Conservation (phyloP, 2,797 vertebrate genomes). For the Graptemys geographica region DNA sequence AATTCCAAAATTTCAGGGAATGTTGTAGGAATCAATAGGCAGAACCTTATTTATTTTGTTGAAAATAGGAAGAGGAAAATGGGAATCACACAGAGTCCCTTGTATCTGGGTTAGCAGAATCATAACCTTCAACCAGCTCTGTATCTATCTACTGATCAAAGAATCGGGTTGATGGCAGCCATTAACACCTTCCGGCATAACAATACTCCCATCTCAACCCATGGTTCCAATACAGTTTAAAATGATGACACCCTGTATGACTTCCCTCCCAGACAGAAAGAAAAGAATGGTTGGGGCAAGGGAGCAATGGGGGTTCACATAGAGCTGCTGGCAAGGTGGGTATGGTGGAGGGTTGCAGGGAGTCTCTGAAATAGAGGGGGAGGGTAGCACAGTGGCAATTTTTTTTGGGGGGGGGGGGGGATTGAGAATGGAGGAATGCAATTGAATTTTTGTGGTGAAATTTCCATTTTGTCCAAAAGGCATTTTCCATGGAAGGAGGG, state of each 20-base stretch:
- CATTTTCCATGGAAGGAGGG: not conserved
- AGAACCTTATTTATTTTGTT: not conserved
- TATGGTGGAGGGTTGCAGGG: not conserved
- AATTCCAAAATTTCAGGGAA: not conserved
- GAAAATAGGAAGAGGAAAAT: not conserved
- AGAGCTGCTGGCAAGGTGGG: not conserved
- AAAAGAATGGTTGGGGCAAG: not conserved
- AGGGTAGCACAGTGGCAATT: not conserved
- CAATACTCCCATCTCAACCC: not conserved
- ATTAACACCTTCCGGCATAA: not conserved
- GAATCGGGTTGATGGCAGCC: not conserved
- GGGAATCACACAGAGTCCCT: not conserved
- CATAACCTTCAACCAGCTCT: not conserved
- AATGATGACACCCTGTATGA: not conserved
- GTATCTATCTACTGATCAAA: not conserved
- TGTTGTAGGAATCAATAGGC: not conserved
- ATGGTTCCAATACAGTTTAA: not conserved
- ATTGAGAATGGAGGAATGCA: not conserved
- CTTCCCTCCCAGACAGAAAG: not conserved
- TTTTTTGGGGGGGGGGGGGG: not conserved
- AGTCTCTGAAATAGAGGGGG: not conserved
- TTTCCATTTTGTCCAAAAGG: not conserved
- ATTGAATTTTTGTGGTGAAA: not conserved
- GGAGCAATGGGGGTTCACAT: not conserved
- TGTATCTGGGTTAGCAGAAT: not conserved